These are phyloP conservation scores for Nephrotoma flavescens DNA, from an alignment of 2,888 invertebrate genomes.

Conservation along the genomic window DNA sequence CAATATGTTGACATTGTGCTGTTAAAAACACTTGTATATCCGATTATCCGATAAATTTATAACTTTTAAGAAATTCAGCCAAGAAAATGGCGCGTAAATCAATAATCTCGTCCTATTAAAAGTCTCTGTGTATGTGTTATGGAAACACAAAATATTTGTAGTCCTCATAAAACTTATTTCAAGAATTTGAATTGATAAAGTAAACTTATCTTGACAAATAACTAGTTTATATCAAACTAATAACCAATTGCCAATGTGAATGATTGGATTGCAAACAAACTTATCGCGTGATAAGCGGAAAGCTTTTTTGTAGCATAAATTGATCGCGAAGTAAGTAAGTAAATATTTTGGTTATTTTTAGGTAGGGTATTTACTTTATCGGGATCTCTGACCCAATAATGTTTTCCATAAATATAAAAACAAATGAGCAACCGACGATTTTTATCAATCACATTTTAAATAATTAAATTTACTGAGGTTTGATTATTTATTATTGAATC, in stretches of 20 bases:
- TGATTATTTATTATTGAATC: too few species aligned
- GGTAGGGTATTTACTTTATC: not conserved
- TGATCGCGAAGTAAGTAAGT: not conserved
- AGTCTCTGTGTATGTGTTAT: too few species aligned
- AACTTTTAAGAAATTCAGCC: too few species aligned
- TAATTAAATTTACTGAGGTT: too few species aligned
- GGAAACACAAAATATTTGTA: not conserved
- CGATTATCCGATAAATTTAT: too few species aligned
- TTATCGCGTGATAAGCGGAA: not conserved
- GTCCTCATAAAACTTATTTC: not conserved
- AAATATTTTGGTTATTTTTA: not conserved
- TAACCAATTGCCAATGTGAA: not conserved
- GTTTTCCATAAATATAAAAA: too few species aligned
- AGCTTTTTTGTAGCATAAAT: not conserved
- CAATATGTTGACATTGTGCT: too few species aligned
- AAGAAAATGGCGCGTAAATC: not conserved
- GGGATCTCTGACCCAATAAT: too few species aligned
- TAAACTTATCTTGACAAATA: not conserved
- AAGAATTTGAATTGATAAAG: too few species aligned
- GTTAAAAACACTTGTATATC: too few species aligned
- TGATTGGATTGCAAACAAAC: not conserved
- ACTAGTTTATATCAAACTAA: not conserved
- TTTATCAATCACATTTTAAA: too few species aligned
- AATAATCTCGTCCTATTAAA: not conserved
- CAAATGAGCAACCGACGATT: too few species aligned